Conservation (phyloP, 2,113 vertebrate genomes). For the Casuarius casuarius region DNA sequence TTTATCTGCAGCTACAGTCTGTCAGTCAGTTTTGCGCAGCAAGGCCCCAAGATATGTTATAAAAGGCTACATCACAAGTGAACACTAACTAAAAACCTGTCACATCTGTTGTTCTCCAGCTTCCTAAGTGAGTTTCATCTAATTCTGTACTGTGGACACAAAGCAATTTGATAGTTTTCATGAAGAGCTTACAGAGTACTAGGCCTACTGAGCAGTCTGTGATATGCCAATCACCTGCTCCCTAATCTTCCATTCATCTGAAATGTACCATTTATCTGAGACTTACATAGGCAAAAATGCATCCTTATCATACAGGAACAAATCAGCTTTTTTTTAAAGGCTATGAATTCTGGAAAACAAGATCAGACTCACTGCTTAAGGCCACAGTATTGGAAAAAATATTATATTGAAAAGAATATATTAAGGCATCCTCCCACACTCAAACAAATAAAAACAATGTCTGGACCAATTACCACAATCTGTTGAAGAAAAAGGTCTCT, state of each 20-base stretch:
- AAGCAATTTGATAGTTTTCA: background rate
- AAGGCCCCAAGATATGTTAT: rapidly evolving
- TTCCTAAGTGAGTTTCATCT: background rate
- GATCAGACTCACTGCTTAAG: background rate
- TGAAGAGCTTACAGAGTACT: background rate
- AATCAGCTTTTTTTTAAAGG: background rate
- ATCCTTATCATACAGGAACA: too few species aligned
- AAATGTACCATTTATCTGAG: background rate
- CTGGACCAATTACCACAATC: background rate
- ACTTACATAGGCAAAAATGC: background rate
- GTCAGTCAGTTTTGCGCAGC: background rate
- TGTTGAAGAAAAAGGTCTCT: background rate
- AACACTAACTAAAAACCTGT: background rate
- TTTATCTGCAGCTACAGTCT: background rate
- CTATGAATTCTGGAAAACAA: background rate
- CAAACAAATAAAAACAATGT: background rate
- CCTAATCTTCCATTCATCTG: background rate
- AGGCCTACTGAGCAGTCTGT: background rate
- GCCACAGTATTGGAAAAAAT: background rate
- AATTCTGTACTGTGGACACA: background rate
- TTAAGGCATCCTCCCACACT: background rate
- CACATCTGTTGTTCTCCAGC: background rate
- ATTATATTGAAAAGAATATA: background rate
- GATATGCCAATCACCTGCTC: background rate
- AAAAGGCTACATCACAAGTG: background rate